Percentiles rank a stretch among this genome's conserved stretches.
phyloP scores from a whole-genome alignment of 2,888 invertebrate genomes.

The Pimpla rufipes region DNA sequence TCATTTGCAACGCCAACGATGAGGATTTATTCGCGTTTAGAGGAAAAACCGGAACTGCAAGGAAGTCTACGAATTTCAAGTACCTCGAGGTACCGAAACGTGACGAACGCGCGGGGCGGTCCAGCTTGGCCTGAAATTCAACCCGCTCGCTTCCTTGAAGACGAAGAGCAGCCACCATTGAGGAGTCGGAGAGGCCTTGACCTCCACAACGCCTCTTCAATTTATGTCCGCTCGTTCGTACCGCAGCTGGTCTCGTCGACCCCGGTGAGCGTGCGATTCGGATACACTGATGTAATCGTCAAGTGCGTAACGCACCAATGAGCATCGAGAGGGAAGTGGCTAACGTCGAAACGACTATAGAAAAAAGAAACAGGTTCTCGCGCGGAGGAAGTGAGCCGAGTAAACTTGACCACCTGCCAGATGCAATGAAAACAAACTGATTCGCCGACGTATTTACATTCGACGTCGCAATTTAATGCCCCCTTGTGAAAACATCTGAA shows the following conservation, averaged over 20 bases:
- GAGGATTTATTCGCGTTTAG: background rate
- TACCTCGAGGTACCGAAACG: conserved; percentile 9
- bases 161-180: no score
- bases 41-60: background rate
- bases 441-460: conserved; percentile 27
- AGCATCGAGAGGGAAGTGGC: background rate
- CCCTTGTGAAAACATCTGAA: background rate
- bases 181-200: background rate
- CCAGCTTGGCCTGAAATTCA: background rate
- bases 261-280: background rate
- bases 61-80: background rate
- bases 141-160: background rate
- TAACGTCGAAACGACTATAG: background rate
- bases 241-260: no score
- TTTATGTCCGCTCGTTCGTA: background rate
- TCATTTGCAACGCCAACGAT: background rate
- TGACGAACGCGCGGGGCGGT: background rate
- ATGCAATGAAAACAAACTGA: conserved; percentile 43
- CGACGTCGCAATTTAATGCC: background rate
- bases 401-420: conserved; percentile 41
- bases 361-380: conserved; percentile 36
- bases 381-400: conserved; percentile 22
- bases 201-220: background rate
- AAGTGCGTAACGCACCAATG: background rate
- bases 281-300: background rate